phyloP scores from a whole-genome alignment of 2,113 vertebrate genomes.

The Mastomys coucha region DNA sequence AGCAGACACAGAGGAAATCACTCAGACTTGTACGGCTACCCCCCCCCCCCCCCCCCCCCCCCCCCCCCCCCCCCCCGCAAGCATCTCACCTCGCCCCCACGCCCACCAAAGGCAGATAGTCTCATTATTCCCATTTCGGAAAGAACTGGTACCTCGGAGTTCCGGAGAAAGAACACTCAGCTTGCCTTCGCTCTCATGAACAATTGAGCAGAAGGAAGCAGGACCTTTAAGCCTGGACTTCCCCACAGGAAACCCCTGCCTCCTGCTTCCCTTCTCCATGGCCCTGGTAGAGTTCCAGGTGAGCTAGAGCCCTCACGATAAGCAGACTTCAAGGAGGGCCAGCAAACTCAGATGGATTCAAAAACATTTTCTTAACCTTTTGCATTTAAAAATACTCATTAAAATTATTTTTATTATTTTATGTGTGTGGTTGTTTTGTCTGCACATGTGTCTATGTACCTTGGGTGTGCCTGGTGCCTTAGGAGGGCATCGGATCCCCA shows the following conservation, averaged over 20 bases:
- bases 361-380: not conserved
- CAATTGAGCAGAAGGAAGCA: slow-evolving; percentile 71
- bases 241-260: slow-evolving; percentile 66
- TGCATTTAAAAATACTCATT: not conserved
- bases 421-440: not conserved
- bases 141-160: slow-evolving; percentile 6
- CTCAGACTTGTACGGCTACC: fast-evolving
- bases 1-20: not conserved
- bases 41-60: too few relatives aligned
- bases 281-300: slow-evolving; percentile 54
- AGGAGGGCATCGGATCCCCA: not conserved
- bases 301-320: not conserved
- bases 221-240: slow-evolving; percentile 50
- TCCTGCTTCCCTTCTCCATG: slow-evolving; percentile 9
- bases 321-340: not conserved
- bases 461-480: not conserved
- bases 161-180: slow-evolving; percentile 45
- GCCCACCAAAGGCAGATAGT: not conserved
- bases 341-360: not conserved
- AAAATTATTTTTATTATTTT: not conserved
- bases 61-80: too few relatives aligned
- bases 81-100: too few relatives aligned
- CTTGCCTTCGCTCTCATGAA: slow-evolving; percentile 59
- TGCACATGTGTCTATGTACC: not conserved
- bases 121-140: not conserved